Base-by-base conservation (phyloP, 2,888 invertebrate genomes). In the Peribatodes rhomboidaria region DNA sequence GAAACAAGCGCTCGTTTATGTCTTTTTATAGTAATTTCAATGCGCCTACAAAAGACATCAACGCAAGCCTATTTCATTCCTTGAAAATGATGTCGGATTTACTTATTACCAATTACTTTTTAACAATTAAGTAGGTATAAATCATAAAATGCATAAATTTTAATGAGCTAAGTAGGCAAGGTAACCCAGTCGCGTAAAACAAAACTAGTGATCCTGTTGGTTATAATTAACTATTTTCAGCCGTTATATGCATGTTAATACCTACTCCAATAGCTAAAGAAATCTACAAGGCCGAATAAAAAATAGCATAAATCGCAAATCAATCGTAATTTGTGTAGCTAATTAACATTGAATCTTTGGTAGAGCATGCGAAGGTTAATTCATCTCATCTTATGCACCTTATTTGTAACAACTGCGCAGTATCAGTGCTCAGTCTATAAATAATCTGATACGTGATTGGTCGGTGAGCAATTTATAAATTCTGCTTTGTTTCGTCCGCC, bases 21-120 rank as follows among this genome's bases (percentile, higher is more conserved):
- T 88, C 88, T 89, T 89, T 88, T 74, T 55, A 77, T 82, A 73
- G 75, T 77, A 61, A 64, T 70, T 69, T 65, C 57, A 63, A 61
- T 72, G 69, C 71, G 49, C 73, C 77, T 83, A 74, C 54, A 77
- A 85, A 86, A 89, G 89, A 89, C 84, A 79, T 89, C 85, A 88
- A 89, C 89, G 89, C 83, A 74, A 68, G 65, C 49, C 20, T 58
- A 35, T 58, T 61, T 61, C 27, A 14, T 65, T 59, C 52, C 22
- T 42, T 42, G 9, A 49, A 56, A 55, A 44, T 35, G 3, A 41
- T 47, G 1, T 22, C 31, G 49, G 8, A 27, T 31, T 8, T 33
- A 16, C 2, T 27, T 18, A 39, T 22, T 14, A 14, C 9, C 13
- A 18, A 1, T n/a, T n/a, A n/a, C n/a, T n/a, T n/a, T n/a, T n/a